Evolutionary conservation across 2,888 invertebrate genomes (phyloP).

Genomic region (Drosophila greeni): DNA sequence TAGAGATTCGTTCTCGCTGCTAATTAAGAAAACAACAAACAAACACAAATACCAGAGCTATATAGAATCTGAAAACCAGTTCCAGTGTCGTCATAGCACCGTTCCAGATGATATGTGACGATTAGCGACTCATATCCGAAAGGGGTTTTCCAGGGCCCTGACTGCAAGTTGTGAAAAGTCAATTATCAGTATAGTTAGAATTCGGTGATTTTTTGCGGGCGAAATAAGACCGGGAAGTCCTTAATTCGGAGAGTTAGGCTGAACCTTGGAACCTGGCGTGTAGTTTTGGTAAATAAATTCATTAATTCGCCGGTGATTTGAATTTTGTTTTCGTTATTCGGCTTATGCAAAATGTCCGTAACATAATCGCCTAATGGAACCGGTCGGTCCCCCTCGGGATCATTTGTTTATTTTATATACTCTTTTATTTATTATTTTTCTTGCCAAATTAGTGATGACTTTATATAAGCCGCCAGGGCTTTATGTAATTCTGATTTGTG

Average conservation of each 20-base stretch:
- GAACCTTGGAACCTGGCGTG: neutral
- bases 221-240: slow-evolving; percentile 16
- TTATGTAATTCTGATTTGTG: slow-evolving; percentile 22
- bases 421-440: slow-evolving; percentile 8
- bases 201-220: slow-evolving; percentile 41
- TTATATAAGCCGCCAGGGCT: slow-evolving; percentile 19
- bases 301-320: slow-evolving; percentile 12
- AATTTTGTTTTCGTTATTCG: slow-evolving; percentile 46
- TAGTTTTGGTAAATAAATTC: neutral
- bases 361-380: slow-evolving; percentile 33
- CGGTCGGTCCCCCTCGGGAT: slow-evolving; percentile 17
- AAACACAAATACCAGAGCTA: slow-evolving; percentile 11
- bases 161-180: slow-evolving; percentile 30
- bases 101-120: slow-evolving; percentile 11
- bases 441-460: slow-evolving; percentile 18
- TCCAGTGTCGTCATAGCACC: slow-evolving; percentile 53
- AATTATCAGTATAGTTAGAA: slow-evolving; percentile 13
- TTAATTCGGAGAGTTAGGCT: neutral
- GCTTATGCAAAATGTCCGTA: slow-evolving; percentile 42
- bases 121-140: slow-evolving; percentile 40
- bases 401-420: slow-evolving; percentile 13
- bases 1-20: slow-evolving; percentile 25
- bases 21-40: slow-evolving; percentile 37
- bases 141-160: slow-evolving; percentile 51
- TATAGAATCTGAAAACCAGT: slow-evolving; percentile 47